Conservation (phyloP, 1,140 invertebrate genomes). For the Drosophila miranda region DNA sequence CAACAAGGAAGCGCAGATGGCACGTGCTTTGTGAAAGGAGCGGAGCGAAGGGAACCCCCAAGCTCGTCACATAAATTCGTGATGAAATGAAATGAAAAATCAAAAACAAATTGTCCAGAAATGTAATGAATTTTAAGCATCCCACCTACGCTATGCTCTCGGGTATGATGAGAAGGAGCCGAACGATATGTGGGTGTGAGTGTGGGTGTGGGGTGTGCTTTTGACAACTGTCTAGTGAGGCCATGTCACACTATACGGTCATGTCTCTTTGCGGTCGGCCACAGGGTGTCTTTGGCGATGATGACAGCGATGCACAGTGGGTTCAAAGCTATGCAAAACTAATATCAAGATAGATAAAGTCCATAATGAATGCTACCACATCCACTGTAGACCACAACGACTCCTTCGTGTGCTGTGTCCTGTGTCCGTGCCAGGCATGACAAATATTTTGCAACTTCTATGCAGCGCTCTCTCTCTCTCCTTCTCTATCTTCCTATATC, state of each 20-base stretch:
- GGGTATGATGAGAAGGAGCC: too few species aligned
- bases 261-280: constrained; percentile 78
- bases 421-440: constrained; percentile 73
- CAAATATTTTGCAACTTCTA: constrained; percentile 75
- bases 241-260: constrained; percentile 75
- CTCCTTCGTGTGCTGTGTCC: constrained; percentile 49
- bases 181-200: constrained; percentile 17
- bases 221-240: constrained; percentile 78
- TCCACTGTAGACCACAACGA: constrained; percentile 37
- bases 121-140: constrained; percentile 81
- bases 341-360: background rate
- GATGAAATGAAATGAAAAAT: constrained; percentile 79
- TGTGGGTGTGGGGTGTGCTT: constrained; percentile 42
- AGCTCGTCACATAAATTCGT: constrained; percentile 61
- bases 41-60: background rate
- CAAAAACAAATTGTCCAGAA: constrained; percentile 78
- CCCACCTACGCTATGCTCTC: constrained; percentile 40
- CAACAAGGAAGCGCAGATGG: constrained; percentile 56
- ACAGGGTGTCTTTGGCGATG: constrained; percentile 75
- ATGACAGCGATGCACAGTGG: constrained; percentile 41
- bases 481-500: too few species aligned
- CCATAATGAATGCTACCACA: background rate
- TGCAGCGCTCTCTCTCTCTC: constrained; percentile 28
- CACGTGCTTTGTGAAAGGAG: constrained; percentile 33
- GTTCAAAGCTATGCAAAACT: background rate